phyloP scores from a whole-genome alignment of 2,888 invertebrate genomes.

The Drosophila gaucha region DNA sequence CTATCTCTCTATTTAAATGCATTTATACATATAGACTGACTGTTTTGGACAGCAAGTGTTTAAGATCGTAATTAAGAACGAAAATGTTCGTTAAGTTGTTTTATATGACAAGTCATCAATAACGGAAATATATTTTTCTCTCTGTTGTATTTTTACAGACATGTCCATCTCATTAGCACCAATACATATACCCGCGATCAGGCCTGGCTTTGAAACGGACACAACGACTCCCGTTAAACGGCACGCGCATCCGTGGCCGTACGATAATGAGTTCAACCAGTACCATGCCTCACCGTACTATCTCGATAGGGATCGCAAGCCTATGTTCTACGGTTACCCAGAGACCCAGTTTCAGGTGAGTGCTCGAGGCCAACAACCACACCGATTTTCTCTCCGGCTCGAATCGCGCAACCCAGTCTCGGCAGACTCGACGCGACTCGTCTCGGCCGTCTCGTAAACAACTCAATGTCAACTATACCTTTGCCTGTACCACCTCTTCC shows the following conservation, averaged over 20 bases:
- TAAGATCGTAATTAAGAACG: conserved; percentile 1
- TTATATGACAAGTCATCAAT: conserved; percentile 14
- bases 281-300: conserved; percentile 84
- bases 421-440: too few relatives aligned
- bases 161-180: conserved; percentile 88
- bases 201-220: conserved; percentile 87
- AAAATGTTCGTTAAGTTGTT: background rate
- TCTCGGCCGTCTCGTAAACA: conserved; percentile 53
- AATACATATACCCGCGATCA: conserved; percentile 95
- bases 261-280: conserved; percentile 84
- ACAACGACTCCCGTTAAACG: conserved; percentile 84
- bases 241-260: conserved; percentile 85
- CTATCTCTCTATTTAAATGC: too few relatives aligned
- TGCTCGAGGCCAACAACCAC: conserved; percentile 34
- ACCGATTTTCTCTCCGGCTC: conserved; percentile 10
- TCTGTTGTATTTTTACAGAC: conserved; percentile 82
- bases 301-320: conserved; percentile 85
- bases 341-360: conserved; percentile 85
- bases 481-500: conserved; percentile 8
- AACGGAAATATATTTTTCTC: background rate
- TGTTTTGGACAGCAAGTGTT: too few relatives aligned
- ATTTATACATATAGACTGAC: too few relatives aligned
- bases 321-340: conserved; percentile 84
- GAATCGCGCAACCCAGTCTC: conserved; percentile 15
- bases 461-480: conserved; percentile 52